These are phyloP conservation scores for Nipponia nippon DNA, from an alignment of 2,113 vertebrate species.

Conservation along the genomic window DNA sequence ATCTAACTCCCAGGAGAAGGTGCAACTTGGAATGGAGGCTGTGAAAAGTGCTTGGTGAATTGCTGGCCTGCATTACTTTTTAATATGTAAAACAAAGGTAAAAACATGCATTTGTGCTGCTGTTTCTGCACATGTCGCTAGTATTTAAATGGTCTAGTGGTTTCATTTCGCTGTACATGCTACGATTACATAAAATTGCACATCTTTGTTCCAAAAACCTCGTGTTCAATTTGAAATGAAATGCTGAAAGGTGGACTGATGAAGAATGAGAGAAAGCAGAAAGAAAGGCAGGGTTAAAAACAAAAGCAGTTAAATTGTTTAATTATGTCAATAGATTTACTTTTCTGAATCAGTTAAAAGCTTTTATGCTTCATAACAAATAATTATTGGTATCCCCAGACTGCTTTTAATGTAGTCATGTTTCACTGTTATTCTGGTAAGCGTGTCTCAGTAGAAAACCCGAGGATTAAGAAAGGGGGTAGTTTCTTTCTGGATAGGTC, in stretches of 20 bases:
- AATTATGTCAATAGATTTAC: not conserved
- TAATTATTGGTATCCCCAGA: not conserved
- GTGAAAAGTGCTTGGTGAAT: not conserved
- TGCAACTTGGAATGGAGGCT: not conserved
- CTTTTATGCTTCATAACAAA: not conserved
- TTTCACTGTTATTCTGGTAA: not conserved
- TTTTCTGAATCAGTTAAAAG: not conserved
- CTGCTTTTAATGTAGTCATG: not conserved
- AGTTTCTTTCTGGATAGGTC: not conserved
- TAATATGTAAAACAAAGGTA: not conserved
- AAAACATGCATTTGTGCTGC: not conserved
- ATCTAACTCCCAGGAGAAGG: not conserved
- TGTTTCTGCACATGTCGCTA: not conserved
- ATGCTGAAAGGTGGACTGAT: not conserved
- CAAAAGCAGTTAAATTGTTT: not conserved
- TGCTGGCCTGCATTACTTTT: not conserved
- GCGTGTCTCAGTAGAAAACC: not conserved
- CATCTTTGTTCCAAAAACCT: not conserved
- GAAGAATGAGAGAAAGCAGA: not conserved
- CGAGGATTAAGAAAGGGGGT: not conserved
- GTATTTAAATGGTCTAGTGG: not conserved
- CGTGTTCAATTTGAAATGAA: not conserved
- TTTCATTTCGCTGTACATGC: not conserved
- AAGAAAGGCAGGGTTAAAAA: not conserved
- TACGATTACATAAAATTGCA: not conserved